Evolutionary conservation across 2,113 vertebrate genomes (phyloP).

Genomic region (Chaenocephalus aceratus): DNA sequence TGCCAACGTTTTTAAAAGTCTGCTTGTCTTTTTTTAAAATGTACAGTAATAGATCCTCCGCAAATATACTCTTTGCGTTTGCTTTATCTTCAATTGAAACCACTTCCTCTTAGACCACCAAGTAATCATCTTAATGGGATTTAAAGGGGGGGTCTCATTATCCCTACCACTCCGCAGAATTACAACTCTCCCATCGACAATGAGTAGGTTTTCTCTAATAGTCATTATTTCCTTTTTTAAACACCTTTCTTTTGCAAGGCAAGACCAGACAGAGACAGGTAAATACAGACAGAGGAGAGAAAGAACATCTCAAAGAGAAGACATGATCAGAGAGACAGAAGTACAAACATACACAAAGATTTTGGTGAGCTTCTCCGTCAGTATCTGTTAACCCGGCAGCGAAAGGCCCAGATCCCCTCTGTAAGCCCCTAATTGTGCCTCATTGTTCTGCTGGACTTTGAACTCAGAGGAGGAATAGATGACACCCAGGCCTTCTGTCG

Average conservation of each 20-base stretch:
- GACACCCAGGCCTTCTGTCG: conserved; percentile 68
- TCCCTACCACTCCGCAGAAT: conserved; percentile 38
- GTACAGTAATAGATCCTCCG: not conserved
- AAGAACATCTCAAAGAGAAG: not conserved
- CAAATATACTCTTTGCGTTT: not conserved
- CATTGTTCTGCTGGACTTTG: conserved; percentile 85
- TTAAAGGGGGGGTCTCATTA: conserved; percentile 10
- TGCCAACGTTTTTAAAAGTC: not conserved
- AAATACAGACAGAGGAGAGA: not conserved
- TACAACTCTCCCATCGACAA: conserved; percentile 41
- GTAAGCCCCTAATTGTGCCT: conserved; percentile 82
- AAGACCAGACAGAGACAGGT: not conserved
- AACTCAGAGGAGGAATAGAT: conserved; percentile 69
- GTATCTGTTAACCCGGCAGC: conserved; percentile 55
- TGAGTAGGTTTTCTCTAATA: conserved; percentile 12
- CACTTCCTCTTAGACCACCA: conserved; percentile 42
- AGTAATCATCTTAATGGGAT: conserved; percentile 50
- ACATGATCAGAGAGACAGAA: conserved; percentile 24
- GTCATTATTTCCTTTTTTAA: conserved; percentile 20
- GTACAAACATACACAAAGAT: not conserved
- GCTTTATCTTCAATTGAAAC: conserved; percentile 8
- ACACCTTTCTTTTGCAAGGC: not conserved
- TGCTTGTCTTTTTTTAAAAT: not conserved
- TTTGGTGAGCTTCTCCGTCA: conserved; percentile 21
- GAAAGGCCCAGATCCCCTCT: conserved; percentile 71